A percentile compares a stretch with the other conserved stretches of the same genome.
These are phyloP conservation scores for Dasypogon diadema DNA, from an alignment of 2,888 invertebrate species.

Conservation along the genomic window DNA sequence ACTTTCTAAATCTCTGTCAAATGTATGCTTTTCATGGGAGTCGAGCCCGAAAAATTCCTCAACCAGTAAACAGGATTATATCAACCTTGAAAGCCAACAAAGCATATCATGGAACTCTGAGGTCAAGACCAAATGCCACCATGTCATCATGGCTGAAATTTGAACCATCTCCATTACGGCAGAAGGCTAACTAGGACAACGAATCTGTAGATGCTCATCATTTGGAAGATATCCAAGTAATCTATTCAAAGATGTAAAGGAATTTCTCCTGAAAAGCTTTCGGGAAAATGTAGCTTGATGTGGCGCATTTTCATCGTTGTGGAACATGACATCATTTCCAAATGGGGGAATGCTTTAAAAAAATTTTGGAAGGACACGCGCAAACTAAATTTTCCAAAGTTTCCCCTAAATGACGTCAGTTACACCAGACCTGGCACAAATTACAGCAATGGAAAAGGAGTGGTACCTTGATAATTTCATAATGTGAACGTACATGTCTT, in stretches of 20 bases:
- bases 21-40: slow-evolving; percentile 13
- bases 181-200: slow-evolving; percentile 38
- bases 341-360: not conserved
- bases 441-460: slow-evolving; percentile 43
- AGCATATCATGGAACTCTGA: slow-evolving; percentile 34
- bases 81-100: slow-evolving; percentile 48
- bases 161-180: slow-evolving; percentile 41
- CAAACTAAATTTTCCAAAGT: not conserved
- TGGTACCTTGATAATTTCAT: slow-evolving; percentile 47
- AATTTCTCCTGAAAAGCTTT: not conserved
- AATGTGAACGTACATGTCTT: slow-evolving; percentile 3
- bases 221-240: slow-evolving; percentile 36
- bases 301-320: not conserved
- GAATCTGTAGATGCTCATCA: slow-evolving; percentile 25
- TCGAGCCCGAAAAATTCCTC: slow-evolving; percentile 34
- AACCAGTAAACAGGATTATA: slow-evolving; percentile 37
- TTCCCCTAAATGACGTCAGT: slow-evolving; percentile 46
- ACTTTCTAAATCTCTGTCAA: not conserved
- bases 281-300: not conserved
- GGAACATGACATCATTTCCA: slow-evolving; percentile 12
- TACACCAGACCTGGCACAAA: slow-evolving; percentile 9
- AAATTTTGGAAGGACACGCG: slow-evolving; percentile 32
- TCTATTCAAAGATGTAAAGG: slow-evolving; percentile 6
- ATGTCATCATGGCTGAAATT: slow-evolving; percentile 38
- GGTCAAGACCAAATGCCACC: slow-evolving; percentile 46